Evolutionary conservation across 2,888 invertebrate species (phyloP).

Genomic region (Leuctra nigra): DNA sequence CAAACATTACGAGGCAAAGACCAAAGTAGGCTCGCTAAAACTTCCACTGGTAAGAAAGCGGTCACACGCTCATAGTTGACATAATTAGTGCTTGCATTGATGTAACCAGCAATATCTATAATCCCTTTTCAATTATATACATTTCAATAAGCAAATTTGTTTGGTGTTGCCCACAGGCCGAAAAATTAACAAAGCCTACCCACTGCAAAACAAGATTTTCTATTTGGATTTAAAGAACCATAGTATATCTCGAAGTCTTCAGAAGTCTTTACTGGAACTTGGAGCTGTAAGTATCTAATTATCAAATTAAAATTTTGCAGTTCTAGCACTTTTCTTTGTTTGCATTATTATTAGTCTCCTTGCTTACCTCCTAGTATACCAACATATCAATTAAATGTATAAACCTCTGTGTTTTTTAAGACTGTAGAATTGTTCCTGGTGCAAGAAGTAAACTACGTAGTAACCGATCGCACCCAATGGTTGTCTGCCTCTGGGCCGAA

Average conservation of each 20-base stretch:
- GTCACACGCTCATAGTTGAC: neutral
- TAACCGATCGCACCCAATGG: neutral
- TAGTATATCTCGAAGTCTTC: slow-evolving; percentile 55
- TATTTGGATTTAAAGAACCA: slow-evolving; percentile 71
- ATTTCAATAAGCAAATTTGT: neutral
- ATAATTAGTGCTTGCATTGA: neutral
- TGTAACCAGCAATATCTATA: neutral
- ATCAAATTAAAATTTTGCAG: neutral
- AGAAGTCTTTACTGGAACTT: slow-evolving; percentile 60
- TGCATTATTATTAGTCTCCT: neutral
- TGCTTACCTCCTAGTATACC: neutral
- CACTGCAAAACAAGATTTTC: slow-evolving; percentile 61
- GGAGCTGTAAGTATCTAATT: slow-evolving; percentile 56
- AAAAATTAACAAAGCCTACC: slow-evolving; percentile 48
- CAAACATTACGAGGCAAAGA: neutral
- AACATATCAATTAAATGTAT: neutral
- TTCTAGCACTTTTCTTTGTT: neutral
- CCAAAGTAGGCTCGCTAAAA: neutral
- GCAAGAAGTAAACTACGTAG: neutral
- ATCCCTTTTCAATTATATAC: too few relatives aligned
- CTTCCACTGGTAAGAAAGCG: neutral
- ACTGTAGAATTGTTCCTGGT: neutral
- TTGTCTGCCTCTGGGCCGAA: neutral
- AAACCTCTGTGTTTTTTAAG: neutral
- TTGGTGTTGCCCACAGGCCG: slow-evolving; percentile 30